A percentile compares a stretch with the other conserved stretches of the same genome.
Conservation (phyloP, 1,140 invertebrate species). For the Zaprionus ornatus region DNA sequence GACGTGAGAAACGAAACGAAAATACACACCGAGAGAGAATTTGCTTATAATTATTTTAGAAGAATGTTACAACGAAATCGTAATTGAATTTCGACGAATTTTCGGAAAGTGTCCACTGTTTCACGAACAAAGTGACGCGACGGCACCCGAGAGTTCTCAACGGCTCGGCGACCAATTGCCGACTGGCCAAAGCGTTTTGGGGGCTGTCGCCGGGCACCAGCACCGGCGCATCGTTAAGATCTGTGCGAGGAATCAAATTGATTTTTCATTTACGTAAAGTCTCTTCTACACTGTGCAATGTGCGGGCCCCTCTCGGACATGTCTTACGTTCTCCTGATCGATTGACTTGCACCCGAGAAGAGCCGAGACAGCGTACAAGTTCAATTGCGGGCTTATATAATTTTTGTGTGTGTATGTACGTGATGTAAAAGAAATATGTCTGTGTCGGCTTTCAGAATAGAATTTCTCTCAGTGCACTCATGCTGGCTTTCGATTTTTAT, state of each 20-base stretch:
- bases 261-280: conserved; percentile 70
- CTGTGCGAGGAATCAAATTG: conserved; percentile 67
- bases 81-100: conserved; percentile 1
- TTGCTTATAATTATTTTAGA: not conserved
- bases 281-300: conserved; percentile 53
- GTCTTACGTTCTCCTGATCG: conserved; percentile 9
- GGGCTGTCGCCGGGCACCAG: conserved; percentile 14
- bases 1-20: not conserved
- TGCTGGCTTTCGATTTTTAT: conserved; percentile 34
- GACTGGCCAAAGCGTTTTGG: conserved; percentile 57
- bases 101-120: not conserved
- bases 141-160: conserved; percentile 30
- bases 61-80: not conserved
- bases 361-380: not conserved
- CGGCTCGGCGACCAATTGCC: conserved; percentile 56
- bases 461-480: conserved; percentile 50
- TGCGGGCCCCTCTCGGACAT: conserved; percentile 16
- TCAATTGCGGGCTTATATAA: not conserved
- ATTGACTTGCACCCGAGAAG: conserved; percentile 60
- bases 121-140: not conserved
- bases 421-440: not conserved
- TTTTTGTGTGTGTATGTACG: not conserved
- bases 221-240: conserved; percentile 44
- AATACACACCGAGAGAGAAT: not conserved
- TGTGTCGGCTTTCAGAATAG: not conserved